Conservation (phyloP, 2,888 invertebrate genomes). For the Synanthedon formicaeformis region DNA sequence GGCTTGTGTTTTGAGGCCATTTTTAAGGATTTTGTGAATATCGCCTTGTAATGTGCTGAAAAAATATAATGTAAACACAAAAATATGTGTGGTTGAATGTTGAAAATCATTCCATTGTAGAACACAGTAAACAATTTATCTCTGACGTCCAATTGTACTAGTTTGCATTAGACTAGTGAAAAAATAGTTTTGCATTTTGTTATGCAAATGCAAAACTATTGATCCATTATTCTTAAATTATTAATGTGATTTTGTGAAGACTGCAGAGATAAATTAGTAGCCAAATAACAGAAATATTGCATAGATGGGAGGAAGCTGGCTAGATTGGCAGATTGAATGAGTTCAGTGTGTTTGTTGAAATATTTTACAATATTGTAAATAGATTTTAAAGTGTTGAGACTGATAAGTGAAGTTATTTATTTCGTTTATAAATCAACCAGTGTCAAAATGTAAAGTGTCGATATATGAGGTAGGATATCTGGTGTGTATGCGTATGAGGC, state of each 20-base stretch:
- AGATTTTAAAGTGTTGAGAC: conserved; percentile 65
- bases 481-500: conserved; percentile 15
- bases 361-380: conserved; percentile 54
- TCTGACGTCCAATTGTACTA: not conserved
- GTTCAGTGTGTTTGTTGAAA: not conserved
- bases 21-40: not conserved
- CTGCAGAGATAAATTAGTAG: not conserved
- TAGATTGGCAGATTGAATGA: not conserved
- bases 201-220: too few species aligned
- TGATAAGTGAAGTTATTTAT: conserved; percentile 68
- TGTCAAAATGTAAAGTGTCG: conserved; percentile 56
- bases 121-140: not conserved
- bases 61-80: not conserved
- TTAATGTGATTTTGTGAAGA: too few species aligned
- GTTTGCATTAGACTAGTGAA: too few species aligned
- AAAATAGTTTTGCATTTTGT: too few species aligned
- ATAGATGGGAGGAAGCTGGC: not conserved
- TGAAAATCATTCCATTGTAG: not conserved
- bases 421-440: conserved; percentile 62
- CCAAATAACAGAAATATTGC: not conserved
- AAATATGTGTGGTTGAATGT: too few species aligned
- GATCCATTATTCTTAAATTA: too few species aligned
- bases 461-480: conserved; percentile 48
- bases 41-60: not conserved
- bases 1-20: too few species aligned